Evolutionary conservation across 1,140 invertebrate species (phyloP).

Genomic region (Chelonus insularis): DNA sequence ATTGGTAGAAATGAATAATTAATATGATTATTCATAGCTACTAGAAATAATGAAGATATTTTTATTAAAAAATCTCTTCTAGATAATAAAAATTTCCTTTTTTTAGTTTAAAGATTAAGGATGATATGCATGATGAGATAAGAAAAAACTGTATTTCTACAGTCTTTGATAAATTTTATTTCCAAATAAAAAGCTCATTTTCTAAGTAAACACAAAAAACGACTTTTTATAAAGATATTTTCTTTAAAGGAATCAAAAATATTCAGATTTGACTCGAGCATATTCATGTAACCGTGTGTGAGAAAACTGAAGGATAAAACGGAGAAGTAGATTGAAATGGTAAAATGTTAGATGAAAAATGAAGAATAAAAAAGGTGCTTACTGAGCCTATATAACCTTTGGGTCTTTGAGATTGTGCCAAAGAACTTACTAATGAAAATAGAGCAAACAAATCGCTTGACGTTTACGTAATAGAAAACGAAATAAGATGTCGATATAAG

Average conservation of each 20-base stretch:
- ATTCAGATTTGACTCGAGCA: slow-evolving; percentile 50
- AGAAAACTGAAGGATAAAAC: slow-evolving; percentile 5
- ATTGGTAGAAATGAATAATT: too few species aligned
- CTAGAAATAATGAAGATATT: too few species aligned
- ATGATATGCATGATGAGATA: too few species aligned
- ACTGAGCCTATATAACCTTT: slow-evolving; percentile 4
- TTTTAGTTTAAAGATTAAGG: too few species aligned
- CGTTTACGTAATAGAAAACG: slow-evolving; percentile 52
- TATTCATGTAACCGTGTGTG: slow-evolving; percentile 46
- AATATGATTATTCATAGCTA: too few species aligned
- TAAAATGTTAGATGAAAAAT: not conserved
- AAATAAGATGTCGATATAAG: slow-evolving; percentile 51
- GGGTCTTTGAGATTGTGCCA: slow-evolving; percentile 51
- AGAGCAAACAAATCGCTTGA: slow-evolving; percentile 50
- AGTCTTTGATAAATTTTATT: too few species aligned
- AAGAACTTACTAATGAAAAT: slow-evolving; percentile 50
- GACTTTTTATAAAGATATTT: too few species aligned
- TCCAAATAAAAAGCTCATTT: too few species aligned
- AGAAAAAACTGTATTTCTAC: too few species aligned
- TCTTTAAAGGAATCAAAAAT: slow-evolving; percentile 52
- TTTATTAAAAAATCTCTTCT: too few species aligned
- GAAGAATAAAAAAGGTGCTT: not conserved
- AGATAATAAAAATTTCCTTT: too few species aligned
- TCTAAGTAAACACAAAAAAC: too few species aligned
- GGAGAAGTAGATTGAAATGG: slow-evolving; percentile 14